Conservation (phyloP, 2,797 vertebrate species). For the Falco novaeseelandiae region DNA sequence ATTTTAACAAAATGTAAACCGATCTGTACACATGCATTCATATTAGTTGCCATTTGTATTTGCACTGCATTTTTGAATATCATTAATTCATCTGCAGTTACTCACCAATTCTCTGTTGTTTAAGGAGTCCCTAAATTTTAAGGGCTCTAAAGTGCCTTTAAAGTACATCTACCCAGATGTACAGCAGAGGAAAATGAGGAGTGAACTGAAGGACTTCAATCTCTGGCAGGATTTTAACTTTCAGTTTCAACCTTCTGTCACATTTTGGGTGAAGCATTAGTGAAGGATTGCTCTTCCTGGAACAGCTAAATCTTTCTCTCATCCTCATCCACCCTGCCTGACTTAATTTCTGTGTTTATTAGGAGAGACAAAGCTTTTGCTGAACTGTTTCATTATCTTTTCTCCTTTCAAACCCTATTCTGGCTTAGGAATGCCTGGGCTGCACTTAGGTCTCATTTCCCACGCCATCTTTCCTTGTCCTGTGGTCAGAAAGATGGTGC, state of each 20-base stretch:
- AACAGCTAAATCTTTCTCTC: neutral
- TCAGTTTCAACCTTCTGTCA: neutral
- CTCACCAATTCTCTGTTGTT: neutral
- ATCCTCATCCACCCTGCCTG: neutral
- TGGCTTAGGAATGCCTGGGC: neutral
- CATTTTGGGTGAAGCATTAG: neutral
- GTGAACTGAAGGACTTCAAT: neutral
- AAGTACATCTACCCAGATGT: neutral
- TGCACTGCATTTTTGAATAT: neutral
- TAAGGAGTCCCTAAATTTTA: neutral
- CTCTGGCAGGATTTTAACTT: neutral
- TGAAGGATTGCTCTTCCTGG: neutral
- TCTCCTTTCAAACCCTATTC: neutral
- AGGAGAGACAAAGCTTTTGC: neutral
- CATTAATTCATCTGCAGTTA: neutral
- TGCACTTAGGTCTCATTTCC: neutral
- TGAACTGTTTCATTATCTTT: neutral
- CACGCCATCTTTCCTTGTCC: neutral
- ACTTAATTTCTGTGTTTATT: neutral
- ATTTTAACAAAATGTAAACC: neutral
- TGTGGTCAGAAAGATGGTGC: neutral
- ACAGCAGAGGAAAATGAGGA: neutral
- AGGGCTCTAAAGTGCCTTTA: neutral
- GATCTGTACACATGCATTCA: neutral
- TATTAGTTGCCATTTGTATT: neutral